Evolutionary conservation across 2,797 vertebrate genomes (phyloP), one percentile per base, ranked within the genome.

Genomic region (Sebastes reedi): DNA sequence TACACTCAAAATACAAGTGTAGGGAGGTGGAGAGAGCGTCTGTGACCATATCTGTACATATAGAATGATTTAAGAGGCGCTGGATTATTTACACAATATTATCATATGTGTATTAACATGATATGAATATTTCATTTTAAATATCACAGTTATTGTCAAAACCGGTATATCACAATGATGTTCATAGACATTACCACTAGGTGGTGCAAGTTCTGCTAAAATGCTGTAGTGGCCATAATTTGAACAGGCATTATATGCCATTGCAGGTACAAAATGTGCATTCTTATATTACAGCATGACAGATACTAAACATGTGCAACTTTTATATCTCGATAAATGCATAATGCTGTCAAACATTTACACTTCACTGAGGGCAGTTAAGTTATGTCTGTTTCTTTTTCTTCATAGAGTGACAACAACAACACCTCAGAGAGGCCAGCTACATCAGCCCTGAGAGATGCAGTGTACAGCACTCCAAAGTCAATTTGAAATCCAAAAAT

Each of bases 41-140:
- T 32, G 30, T 32, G 1, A 32, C 30, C 30, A 32, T 32, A 32
- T 1, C 8, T 32, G 30, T 32, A 32, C 30, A 32, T 32, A 32
- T 32, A 1, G 8, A 32, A 0, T 32, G 0, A 32, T 32, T 32
- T 32, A 32, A 32, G 1, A 32, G 30, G 30, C 3, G 0, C 8
- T 9, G 30, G 30, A 32, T 32, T 32, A 32, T 32, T 32, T 32
- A 34, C 34, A 34, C 34, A 34, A 34, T 11, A 34, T 34, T 34
- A 34, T 34, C 34, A 34, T 10, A 34, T 34, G 34, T 34, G 34
- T 34, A 34, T 34, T 4, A 34, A 34, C 34, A 34, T 34, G 10
- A 34, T 34, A 34, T 34, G 34, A 34, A 34, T 34, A 34, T 34
- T 34, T 34, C 10, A 34, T 34, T 34, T 34, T 34, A 34, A 34